A percentile compares a stretch with the other conserved stretches of the same genome.
Evolutionary conservation across 2,113 vertebrate species (phyloP).

Genomic region (Silurus meridionalis): DNA sequence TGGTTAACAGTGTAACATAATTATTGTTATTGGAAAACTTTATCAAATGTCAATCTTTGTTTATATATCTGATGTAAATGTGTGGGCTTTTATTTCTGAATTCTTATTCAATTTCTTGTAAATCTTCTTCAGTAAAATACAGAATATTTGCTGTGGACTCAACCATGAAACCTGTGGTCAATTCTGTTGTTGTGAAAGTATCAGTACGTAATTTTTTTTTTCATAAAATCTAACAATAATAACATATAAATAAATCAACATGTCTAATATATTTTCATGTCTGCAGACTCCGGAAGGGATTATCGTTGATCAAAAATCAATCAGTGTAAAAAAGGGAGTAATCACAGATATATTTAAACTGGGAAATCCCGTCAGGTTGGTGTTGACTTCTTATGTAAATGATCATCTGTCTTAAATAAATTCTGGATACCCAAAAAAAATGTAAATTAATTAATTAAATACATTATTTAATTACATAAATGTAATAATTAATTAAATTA

Average conservation of each 20-base stretch:
- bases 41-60: too few relatives aligned
- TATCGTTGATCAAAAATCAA: constrained; percentile 50
- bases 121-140: constrained; percentile 62
- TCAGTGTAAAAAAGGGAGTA: constrained; percentile 53
- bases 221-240: neutral
- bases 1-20: too few relatives aligned
- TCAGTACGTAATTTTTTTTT: constrained; percentile 53
- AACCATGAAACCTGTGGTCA: constrained; percentile 57
- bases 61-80: too few relatives aligned
- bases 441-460: too few relatives aligned
- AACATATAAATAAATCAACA: neutral
- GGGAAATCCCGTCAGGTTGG: constrained; percentile 63
- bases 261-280: neutral
- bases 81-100: too few relatives aligned
- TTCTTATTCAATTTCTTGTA: neutral
- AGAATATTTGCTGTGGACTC: constrained; percentile 69
- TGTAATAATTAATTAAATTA: too few relatives aligned
- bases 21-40: too few relatives aligned
- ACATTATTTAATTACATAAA: too few relatives aligned
- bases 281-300: constrained; percentile 68
- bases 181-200: constrained; percentile 62
- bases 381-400: neutral
- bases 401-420: too few relatives aligned
- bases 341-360: constrained; percentile 56
- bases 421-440: too few relatives aligned